Conservation (phyloP, 1,140 invertebrate species). For the Drosophila baimaii region DNA sequence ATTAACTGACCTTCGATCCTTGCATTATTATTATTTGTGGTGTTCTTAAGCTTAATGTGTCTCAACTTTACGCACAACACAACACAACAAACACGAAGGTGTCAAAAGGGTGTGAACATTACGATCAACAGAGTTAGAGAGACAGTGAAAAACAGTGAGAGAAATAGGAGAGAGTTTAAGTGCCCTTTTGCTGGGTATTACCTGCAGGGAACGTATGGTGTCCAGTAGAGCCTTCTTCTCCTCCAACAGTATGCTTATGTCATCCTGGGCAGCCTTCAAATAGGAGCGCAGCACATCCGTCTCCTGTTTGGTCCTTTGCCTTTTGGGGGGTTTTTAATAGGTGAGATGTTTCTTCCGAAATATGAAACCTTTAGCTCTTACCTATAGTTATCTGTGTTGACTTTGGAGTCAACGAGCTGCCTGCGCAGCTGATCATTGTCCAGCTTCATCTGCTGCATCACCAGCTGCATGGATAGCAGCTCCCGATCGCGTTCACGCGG, state of each 20-base stretch:
- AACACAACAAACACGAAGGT: constrained; percentile 64
- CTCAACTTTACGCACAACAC: constrained; percentile 70
- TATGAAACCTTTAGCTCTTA: constrained; percentile 53
- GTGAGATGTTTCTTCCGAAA: neutral
- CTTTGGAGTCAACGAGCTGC: constrained; percentile 86
- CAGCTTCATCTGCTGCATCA: constrained; percentile 85
- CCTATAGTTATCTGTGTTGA: constrained; percentile 88
- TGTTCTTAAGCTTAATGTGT: constrained; percentile 73
- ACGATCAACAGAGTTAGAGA: constrained; percentile 63
- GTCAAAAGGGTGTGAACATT: constrained; percentile 46
- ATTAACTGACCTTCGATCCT: constrained; percentile 78
- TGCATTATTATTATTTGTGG: constrained; percentile 79
- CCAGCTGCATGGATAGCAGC: constrained; percentile 85
- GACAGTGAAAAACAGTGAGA: constrained; percentile 33
- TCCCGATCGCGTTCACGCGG: constrained; percentile 84
- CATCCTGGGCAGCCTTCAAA: constrained; percentile 89
- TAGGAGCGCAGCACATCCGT: constrained; percentile 86
- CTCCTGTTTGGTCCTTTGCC: constrained; percentile 87
- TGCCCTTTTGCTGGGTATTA: too few relatives aligned
- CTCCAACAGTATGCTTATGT: constrained; percentile 88
- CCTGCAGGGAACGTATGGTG: constrained; percentile 88
- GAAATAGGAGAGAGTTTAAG: too few relatives aligned
- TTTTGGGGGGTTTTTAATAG: constrained; percentile 9
- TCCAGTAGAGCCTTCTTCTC: constrained; percentile 91
- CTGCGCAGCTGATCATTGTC: constrained; percentile 88